Evolutionary conservation across 2,113 vertebrate species (phyloP).

Genomic region (Sprattus sprattus): DNA sequence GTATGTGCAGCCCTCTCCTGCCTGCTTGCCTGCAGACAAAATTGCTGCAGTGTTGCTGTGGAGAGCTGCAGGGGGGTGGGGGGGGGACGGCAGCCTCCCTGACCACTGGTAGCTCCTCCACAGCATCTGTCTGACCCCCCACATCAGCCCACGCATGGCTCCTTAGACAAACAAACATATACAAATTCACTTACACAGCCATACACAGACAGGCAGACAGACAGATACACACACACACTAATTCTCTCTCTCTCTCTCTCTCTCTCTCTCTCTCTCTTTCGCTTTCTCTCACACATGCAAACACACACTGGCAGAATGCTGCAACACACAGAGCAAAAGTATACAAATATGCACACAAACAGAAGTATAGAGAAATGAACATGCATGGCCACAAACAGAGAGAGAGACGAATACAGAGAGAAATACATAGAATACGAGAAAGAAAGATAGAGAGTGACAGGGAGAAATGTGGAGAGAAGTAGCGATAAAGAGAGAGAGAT

Average conservation of each 20-base stretch:
- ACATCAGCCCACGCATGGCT: conserved; percentile 38
- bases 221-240: conserved; percentile 26
- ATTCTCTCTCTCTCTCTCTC: background rate
- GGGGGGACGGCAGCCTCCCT: conserved; percentile 9
- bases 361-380: background rate
- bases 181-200: background rate
- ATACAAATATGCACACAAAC: background rate
- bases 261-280: background rate
- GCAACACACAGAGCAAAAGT: conserved; percentile 17
- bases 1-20: background rate
- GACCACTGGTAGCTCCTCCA: conserved; percentile 10
- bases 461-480: background rate
- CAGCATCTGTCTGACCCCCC: conserved; percentile 46
- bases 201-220: background rate
- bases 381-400: background rate
- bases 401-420: background rate
- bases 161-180: conserved; percentile 15
- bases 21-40: conserved; percentile 7
- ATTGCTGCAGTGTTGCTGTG: background rate
- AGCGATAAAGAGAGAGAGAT: background rate
- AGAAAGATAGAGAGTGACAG: background rate
- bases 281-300: background rate
- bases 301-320: conserved; percentile 38
- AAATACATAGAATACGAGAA: background rate
- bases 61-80: background rate